These are phyloP conservation scores for Tretioscincus oriximinensis DNA, from an alignment of 2,113 vertebrate species.

Conservation along the genomic window DNA sequence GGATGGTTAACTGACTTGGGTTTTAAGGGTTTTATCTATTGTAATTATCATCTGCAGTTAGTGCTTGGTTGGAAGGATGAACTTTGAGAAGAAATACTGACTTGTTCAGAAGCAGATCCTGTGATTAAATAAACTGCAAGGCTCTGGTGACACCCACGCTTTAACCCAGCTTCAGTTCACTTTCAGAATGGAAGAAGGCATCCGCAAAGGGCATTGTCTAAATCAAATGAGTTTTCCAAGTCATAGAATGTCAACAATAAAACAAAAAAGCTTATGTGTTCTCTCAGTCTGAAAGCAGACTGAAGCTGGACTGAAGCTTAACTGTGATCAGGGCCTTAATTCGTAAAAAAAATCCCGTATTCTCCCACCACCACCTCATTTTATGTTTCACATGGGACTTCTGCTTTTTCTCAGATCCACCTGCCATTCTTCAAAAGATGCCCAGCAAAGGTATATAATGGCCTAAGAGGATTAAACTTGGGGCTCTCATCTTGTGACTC, in stretches of 20 bases:
- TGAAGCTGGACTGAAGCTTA: no score
- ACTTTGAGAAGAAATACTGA: not conserved
- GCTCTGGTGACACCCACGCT: no score
- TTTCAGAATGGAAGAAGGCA: no score
- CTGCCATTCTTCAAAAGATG: not conserved
- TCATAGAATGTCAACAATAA: no score
- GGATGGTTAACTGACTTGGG: not conserved
- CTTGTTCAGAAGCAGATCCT: not conserved
- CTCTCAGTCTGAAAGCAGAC: no score
- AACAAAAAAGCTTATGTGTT: no score
- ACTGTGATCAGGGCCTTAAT: no score
- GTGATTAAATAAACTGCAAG: not conserved
- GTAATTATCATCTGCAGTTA: not conserved
- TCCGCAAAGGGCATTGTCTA: no score
- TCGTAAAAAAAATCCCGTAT: no score
- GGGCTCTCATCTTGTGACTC: not conserved
- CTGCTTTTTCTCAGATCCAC: not conserved
- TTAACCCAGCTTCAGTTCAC: no score
- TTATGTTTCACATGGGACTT: not conserved
- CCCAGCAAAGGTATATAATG: not conserved
- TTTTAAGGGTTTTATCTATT: not conserved
- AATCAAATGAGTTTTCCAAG: no score
- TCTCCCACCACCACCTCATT: not conserved
- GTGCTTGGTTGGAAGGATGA: no score
- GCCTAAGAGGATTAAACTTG: not conserved